Evolutionary conservation across 2,797 vertebrate species (phyloP).

Genomic region (Argentina silus): DNA sequence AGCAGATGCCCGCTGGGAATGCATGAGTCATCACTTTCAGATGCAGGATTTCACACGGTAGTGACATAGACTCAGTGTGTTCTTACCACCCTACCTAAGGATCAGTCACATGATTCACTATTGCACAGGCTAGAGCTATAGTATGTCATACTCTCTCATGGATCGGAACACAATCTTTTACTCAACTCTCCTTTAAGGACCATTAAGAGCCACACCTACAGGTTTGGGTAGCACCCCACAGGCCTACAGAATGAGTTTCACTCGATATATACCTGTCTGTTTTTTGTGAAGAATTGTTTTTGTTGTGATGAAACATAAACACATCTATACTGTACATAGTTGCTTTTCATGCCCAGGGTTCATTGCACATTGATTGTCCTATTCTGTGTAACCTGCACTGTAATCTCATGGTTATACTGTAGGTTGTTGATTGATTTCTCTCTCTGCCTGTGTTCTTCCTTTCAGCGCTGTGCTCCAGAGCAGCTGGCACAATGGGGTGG

Average conservation of each 20-base stretch:
- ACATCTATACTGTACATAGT: neutral
- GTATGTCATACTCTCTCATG: neutral
- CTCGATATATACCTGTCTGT: neutral
- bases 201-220: neutral
- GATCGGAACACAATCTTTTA: neutral
- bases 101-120: conserved; percentile 16
- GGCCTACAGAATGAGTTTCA: neutral
- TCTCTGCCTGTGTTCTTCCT: conserved; percentile 21
- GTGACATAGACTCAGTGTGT: conserved; percentile 19
- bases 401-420: conserved; percentile 13
- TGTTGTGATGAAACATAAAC: conserved; percentile 4
- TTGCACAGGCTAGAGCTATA: neutral
- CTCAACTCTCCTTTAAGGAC: neutral
- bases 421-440: conserved; percentile 29
- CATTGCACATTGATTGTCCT: conserved; percentile 5
- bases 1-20: conserved; percentile 18
- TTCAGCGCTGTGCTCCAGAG: conserved; percentile 12
- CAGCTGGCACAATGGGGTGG: conserved; percentile 42
- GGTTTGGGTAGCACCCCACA: neutral
- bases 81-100: conserved; percentile 16
- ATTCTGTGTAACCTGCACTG: neutral
- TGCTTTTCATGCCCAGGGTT: neutral
- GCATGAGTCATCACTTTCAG: conserved; percentile 30
- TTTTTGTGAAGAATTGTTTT: neutral
- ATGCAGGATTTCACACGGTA: conserved; percentile 33